These are phyloP conservation scores for Cepaea nemoralis DNA, from an alignment of 1,140 invertebrate species.

Conservation along the genomic window DNA sequence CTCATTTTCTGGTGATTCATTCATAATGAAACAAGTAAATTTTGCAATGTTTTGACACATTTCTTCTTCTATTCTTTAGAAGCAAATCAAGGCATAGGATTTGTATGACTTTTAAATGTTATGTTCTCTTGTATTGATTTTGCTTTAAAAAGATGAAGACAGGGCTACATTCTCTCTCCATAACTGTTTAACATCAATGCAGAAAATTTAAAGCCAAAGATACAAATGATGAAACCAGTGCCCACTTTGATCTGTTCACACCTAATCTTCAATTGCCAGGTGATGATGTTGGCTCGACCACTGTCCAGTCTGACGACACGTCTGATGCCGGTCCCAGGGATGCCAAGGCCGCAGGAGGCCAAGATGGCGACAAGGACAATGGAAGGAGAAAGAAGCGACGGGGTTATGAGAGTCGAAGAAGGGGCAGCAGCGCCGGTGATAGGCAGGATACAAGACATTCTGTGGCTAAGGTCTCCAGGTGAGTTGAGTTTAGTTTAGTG, in stretches of 20 bases:
- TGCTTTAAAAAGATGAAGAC: too few species aligned
- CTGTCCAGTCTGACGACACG: not conserved
- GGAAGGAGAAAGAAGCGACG: conserved; percentile 2
- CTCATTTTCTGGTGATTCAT: too few species aligned
- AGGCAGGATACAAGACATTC: not conserved
- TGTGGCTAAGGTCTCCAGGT: not conserved
- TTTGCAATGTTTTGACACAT: too few species aligned
- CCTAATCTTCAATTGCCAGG: not conserved
- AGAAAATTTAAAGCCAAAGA: not conserved
- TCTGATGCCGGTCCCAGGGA: not conserved
- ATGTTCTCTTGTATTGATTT: too few species aligned
- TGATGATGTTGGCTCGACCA: conserved; percentile 6
- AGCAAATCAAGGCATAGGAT: too few species aligned
- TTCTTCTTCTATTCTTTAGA: too few species aligned
- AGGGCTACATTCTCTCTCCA: too few species aligned
- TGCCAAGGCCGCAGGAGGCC: not conserved
- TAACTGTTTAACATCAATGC: too few species aligned
- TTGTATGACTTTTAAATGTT: too few species aligned
- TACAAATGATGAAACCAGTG: not conserved
- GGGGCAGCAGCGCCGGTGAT: conserved; percentile 19
- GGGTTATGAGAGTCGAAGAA: not conserved
- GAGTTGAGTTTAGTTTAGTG: too few species aligned
- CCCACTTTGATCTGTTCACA: not conserved
- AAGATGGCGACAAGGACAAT: conserved; percentile 20
- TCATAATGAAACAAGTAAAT: too few species aligned